Base-by-base conservation (phyloP, 2,113 vertebrate species). In the Oceanodroma tethys region DNA sequence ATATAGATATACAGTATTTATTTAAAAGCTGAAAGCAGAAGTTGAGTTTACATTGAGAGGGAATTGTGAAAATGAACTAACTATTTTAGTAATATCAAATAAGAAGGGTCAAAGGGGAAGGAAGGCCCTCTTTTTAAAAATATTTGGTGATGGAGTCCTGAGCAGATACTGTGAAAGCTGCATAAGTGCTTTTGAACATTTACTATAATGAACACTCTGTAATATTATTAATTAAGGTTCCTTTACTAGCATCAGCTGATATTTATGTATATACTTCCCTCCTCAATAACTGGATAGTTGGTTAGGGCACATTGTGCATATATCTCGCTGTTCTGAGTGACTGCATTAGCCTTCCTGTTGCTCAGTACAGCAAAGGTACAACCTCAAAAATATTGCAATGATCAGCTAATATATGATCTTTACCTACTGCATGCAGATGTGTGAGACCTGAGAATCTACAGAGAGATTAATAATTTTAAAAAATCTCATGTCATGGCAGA, bases 211-310 rank as follows among this genome's bases (percentile, higher is more conserved):
- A 75, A 21, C 18, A 52, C 2, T 27, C 27, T 88, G 68, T 73
- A 85, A 53, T 73, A 53, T 66, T 72, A 38, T 30, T 76, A 85
- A 84, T 79, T 63, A 86, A 95, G 90, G 78, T 92, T 96, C 80
- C 67, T 91, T 94, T 96, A 74, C 36, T 74, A 74, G 60, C 40
- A 84, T 40, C 93, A 97, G 95, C 63, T 95, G 95, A 94, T 97
- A 97, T 92, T 95, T 97, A 88, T 92, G 53, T 92, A 95, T 50
- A 62, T 38, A 79, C 38, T 89, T 86, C 71, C 48, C 85, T 93
- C 84, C 93, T 90, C 71, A 92, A 86, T 78, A 53, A 60, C 53
- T 0, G 4, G 60, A 56, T 85, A 66, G 81, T 26, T 91, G 83
- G 67, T 50, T 82, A 52, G 53, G 73, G 52, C 30, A 42, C 14